phyloP scores from a whole-genome alignment of 2,113 vertebrate genomes.

The Rhegmatorhina hoffmannsi region DNA sequence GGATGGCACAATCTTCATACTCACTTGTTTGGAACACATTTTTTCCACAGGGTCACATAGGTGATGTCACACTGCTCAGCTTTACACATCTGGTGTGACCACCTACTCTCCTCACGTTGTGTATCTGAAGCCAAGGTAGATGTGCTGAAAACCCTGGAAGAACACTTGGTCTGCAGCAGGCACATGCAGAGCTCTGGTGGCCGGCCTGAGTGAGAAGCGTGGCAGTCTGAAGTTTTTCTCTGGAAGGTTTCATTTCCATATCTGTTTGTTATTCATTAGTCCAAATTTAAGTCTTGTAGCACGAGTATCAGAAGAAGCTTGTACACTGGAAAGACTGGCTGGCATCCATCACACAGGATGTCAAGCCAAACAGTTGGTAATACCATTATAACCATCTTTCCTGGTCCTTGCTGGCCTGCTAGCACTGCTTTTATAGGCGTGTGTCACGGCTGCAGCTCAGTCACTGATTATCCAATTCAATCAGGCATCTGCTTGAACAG shows the following conservation, averaged over 20 bases:
- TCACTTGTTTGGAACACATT: background rate
- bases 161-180: accelerated
- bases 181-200: accelerated
- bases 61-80: background rate
- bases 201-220: background rate
- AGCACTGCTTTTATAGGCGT: background rate
- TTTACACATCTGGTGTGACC: background rate
- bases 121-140: background rate
- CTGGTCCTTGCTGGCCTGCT: background rate
- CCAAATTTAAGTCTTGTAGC: background rate
- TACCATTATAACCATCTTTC: background rate
- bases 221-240: background rate
- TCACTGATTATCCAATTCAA: background rate
- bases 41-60: background rate
- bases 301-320: background rate
- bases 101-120: accelerated
- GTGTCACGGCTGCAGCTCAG: background rate
- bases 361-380: background rate
- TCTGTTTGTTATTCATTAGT: background rate
- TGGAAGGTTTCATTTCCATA: background rate
- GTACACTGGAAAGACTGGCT: background rate
- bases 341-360: background rate
- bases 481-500: background rate
- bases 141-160: background rate
- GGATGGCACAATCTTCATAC: background rate